Conservation (phyloP, 1,140 invertebrate species). For the Euwallacea similis region DNA sequence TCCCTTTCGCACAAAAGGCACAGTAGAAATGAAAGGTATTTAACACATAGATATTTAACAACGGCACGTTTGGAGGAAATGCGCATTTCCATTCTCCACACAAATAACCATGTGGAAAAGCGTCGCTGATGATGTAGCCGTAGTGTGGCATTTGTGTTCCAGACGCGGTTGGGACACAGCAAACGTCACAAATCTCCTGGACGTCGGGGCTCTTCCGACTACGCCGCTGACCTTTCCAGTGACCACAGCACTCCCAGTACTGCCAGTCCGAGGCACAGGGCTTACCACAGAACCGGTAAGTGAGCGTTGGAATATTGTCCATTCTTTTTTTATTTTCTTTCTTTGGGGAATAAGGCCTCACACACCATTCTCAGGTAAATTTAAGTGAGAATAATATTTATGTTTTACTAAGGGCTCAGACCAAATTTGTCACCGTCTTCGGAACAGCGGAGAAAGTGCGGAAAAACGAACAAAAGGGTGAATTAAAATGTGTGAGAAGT, state of each 20-base stretch:
- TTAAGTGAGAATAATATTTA: too few relatives aligned
- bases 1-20: too few relatives aligned
- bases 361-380: too few relatives aligned
- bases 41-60: too few relatives aligned
- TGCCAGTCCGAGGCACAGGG: constrained; percentile 66
- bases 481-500: too few relatives aligned
- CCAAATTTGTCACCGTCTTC: too few relatives aligned
- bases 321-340: not conserved
- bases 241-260: constrained; percentile 71
- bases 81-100: not conserved
- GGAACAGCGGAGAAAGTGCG: too few relatives aligned
- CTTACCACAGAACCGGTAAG: constrained; percentile 56
- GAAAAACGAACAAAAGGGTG: too few relatives aligned
- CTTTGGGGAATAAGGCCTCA: not conserved
- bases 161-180: constrained; percentile 66
- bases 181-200: constrained; percentile 60
- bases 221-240: constrained; percentile 72
- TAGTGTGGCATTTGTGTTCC: constrained; percentile 39
- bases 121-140: too few relatives aligned
- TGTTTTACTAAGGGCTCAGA: too few relatives aligned
- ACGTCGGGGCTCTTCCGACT: constrained; percentile 62
- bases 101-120: too few relatives aligned
- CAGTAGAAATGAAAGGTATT: too few relatives aligned
- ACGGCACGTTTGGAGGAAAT: not conserved
- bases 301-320: not conserved